phyloP scores from a whole-genome alignment of 2,797 vertebrate species.

The Sphenopsis melanotis region DNA sequence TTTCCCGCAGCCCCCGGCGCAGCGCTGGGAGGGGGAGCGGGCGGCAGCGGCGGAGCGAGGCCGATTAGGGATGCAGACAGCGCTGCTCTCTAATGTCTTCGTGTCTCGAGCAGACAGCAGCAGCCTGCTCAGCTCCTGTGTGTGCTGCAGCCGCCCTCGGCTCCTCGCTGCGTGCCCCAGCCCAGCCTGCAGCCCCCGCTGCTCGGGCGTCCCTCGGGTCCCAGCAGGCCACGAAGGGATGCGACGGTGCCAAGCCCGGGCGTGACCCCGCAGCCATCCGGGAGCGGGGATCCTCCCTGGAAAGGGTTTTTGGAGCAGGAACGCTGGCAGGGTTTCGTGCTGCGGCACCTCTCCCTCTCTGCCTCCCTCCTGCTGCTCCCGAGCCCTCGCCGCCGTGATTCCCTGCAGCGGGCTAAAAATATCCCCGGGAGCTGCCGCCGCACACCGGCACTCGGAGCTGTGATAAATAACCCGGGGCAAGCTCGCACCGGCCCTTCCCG shows the following conservation, averaged over 20 bases:
- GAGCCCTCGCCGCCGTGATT: not conserved
- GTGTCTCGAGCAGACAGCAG: not conserved
- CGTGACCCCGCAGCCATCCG: not conserved
- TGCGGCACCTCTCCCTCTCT: not conserved
- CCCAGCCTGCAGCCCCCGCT: not conserved
- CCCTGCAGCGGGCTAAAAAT: constrained; percentile 61
- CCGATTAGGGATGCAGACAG: constrained; percentile 50
- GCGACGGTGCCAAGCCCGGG: not conserved
- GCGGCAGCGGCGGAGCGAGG: not conserved
- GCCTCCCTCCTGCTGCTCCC: not conserved
- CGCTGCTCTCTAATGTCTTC: not conserved
- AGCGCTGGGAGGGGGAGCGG: not conserved
- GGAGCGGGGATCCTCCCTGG: not conserved
- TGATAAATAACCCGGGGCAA: constrained; percentile 20
- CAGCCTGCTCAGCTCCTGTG: not conserved
- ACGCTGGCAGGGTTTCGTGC: not conserved
- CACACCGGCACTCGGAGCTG: not conserved
- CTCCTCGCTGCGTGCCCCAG: not conserved
- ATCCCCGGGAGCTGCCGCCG: constrained; percentile 40
- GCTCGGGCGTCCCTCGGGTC: rapidly evolving
- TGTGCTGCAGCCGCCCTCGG: not conserved
- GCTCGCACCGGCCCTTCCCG: not conserved
- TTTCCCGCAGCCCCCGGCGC: not conserved
- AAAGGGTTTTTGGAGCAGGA: not conserved
- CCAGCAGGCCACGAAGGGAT: not conserved